Conservation (phyloP, 2,888 invertebrate genomes). For the Leptopterna dolabrata region DNA sequence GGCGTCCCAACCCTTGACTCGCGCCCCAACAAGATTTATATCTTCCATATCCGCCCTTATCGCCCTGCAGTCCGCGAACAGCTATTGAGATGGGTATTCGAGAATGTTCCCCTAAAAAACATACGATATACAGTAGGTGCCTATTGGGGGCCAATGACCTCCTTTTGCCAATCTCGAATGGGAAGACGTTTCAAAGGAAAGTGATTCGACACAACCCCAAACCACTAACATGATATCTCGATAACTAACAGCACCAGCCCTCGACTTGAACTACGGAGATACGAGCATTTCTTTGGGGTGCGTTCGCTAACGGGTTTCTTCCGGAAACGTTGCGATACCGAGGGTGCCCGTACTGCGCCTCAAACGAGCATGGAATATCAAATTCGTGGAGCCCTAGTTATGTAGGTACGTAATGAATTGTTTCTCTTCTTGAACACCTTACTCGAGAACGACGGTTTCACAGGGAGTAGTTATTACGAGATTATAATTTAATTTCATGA, state of each 20-base stretch:
- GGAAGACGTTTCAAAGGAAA: neutral
- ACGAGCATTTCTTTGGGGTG: neutral
- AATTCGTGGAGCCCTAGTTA: no score
- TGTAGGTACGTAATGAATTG: no score
- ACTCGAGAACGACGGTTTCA: no score
- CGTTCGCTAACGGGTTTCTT: neutral
- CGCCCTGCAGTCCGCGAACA: neutral
- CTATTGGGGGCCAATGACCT: neutral
- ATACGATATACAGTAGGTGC: neutral
- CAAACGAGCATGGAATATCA: neutral
- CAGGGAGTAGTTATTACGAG: no score
- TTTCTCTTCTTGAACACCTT: no score
- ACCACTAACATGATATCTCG: neutral
- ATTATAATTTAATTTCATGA: no score
- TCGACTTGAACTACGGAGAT: neutral
- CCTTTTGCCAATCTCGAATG: neutral
- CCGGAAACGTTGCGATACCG: neutral
- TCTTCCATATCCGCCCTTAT: constrained; percentile 28
- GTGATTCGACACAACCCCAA: neutral
- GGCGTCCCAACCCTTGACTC: neutral
- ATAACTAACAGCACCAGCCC: neutral
- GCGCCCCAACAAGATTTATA: constrained; percentile 32
- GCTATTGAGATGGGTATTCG: constrained; percentile 28
- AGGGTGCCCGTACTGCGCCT: neutral
- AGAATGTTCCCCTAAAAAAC: neutral